A percentile compares a stretch with the other conserved stretches of the same genome.
phyloP scores from a whole-genome alignment of 2,797 vertebrate genomes.

The Serranus cabrilla region DNA sequence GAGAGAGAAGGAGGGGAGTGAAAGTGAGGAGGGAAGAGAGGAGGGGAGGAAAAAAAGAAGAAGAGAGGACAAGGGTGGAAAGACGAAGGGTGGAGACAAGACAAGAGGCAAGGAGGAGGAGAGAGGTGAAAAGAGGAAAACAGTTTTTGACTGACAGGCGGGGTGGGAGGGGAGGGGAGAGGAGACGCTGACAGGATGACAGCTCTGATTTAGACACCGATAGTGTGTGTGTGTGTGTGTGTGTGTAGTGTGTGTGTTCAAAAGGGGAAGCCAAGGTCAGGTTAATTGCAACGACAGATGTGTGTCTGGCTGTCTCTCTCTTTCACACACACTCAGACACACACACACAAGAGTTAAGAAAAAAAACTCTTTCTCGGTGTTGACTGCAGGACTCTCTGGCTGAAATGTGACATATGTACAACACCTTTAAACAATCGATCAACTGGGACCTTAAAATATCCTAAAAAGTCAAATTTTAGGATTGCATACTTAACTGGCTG shows the following conservation, averaged over 20 bases:
- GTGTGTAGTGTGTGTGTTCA: constrained; percentile 50
- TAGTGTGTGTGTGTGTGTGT: constrained; percentile 45
- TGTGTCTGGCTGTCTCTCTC: constrained; percentile 64
- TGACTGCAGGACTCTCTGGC: constrained; percentile 34
- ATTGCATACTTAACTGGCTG: not conserved
- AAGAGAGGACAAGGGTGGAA: constrained; percentile 33
- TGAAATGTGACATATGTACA: constrained; percentile 55
- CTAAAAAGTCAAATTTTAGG: not conserved
- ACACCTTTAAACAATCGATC: constrained; percentile 24
- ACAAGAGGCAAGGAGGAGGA: constrained; percentile 69
- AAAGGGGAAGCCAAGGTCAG: constrained; percentile 84
- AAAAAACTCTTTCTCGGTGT: constrained; percentile 40
- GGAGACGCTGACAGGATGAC: constrained; percentile 80
- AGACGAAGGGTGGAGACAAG: constrained; percentile 65
- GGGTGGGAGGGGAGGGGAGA: constrained; percentile 64
- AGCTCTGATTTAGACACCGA: constrained; percentile 84
- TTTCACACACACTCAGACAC: constrained; percentile 13
- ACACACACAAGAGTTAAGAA: constrained; percentile 35
- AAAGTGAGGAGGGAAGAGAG: constrained; percentile 18
- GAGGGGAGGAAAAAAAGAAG: not conserved
- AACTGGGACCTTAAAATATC: not conserved
- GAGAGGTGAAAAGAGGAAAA: constrained; percentile 73
- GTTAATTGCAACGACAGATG: constrained; percentile 85
- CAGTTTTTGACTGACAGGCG: constrained; percentile 80
- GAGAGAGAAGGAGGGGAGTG: constrained; percentile 14